Percentiles rank a stretch among this genome's conserved stretches.
phyloP scores from a whole-genome alignment of 2,797 vertebrate species.

The Microcaecilia unicolor region DNA sequence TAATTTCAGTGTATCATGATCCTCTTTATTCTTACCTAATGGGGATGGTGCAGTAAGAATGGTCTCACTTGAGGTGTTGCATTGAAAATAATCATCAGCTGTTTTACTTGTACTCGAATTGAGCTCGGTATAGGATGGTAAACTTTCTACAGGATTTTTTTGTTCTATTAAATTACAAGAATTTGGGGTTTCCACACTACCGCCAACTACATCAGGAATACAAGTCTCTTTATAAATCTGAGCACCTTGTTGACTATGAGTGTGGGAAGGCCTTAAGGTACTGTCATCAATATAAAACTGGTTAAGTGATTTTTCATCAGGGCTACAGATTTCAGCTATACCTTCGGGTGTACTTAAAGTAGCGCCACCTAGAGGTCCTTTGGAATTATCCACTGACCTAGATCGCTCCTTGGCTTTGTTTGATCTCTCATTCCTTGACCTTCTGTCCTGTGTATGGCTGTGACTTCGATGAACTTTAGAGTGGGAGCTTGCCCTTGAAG shows the following conservation, averaged over 20 bases:
- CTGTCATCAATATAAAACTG: slow-evolving; percentile 86
- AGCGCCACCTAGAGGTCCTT: slow-evolving; percentile 76
- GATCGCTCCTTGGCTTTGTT: slow-evolving; percentile 95
- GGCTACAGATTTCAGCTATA: slow-evolving; percentile 69
- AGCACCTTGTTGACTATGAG: slow-evolving; percentile 74
- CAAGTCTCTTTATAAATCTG: slow-evolving; percentile 75
- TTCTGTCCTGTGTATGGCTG: slow-evolving; percentile 95
- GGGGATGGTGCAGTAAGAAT: slow-evolving; percentile 72
- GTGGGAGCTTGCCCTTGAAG: slow-evolving; percentile 87
- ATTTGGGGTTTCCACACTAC: slow-evolving; percentile 72
- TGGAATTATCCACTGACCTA: slow-evolving; percentile 95
- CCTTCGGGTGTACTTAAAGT: slow-evolving; percentile 79
- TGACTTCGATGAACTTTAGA: slow-evolving; percentile 96
- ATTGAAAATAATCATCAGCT: slow-evolving; percentile 89
- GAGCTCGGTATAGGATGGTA: slow-evolving; percentile 79
- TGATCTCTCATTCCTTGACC: slow-evolving; percentile 84
- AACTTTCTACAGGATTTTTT: slow-evolving; percentile 70
- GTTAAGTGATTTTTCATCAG: slow-evolving; percentile 70
- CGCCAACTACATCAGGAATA: slow-evolving; percentile 79
- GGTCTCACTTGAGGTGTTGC: slow-evolving; percentile 77
- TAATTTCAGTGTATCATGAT: slow-evolving; percentile 81
- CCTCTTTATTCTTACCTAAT: slow-evolving; percentile 71
- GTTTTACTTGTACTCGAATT: slow-evolving; percentile 79
- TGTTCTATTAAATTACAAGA: slow-evolving; percentile 80
- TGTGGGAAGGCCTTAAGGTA: slow-evolving; percentile 79